Evolutionary conservation across 92 coral and sea anemone species (phyloP).

Genomic region (Palythoa grandiflora): DNA sequence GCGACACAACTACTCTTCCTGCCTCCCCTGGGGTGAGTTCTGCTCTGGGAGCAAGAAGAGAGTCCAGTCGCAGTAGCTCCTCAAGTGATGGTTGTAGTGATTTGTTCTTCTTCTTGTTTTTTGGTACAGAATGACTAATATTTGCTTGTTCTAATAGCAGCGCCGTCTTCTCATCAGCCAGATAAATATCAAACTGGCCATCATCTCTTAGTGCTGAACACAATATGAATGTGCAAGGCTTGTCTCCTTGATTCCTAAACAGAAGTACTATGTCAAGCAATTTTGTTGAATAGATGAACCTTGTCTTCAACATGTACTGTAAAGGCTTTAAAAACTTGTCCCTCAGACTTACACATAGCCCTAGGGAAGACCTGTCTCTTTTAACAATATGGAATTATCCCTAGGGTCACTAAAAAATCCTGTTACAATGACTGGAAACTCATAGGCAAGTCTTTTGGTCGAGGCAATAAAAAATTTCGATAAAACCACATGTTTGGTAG

Average conservation of each 20-base stretch:
- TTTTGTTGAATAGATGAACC: not conserved
- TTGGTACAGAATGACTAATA: not conserved
- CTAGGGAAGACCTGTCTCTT: too few relatives aligned
- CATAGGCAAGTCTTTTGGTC: too few relatives aligned
- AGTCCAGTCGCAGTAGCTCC: conserved; percentile 20
- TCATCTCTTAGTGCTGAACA: conserved; percentile 75
- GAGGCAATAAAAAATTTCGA: too few relatives aligned
- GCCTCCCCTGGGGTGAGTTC: conserved; percentile 63
- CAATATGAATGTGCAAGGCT: conserved; percentile 53
- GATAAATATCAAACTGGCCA: conserved; percentile 64
- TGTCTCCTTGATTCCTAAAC: conserved; percentile 63
- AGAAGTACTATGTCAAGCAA: not conserved
- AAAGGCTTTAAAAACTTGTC: too few relatives aligned
- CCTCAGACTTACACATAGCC: too few relatives aligned
- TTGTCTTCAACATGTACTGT: too few relatives aligned
- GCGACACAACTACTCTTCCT: conserved; percentile 48
- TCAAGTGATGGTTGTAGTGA: conserved; percentile 9
- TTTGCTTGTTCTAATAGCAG: not conserved
- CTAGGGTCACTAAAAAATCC: too few relatives aligned
- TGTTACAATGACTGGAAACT: too few relatives aligned
- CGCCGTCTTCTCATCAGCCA: conserved; percentile 29
- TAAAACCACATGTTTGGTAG: too few relatives aligned
- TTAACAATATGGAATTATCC: too few relatives aligned
- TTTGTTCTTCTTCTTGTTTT: not conserved
- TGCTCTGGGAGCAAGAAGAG: conserved; percentile 65